These are phyloP conservation scores for Platerodrilus igneus DNA, from an alignment of 2,888 invertebrate genomes.

Conservation along the genomic window DNA sequence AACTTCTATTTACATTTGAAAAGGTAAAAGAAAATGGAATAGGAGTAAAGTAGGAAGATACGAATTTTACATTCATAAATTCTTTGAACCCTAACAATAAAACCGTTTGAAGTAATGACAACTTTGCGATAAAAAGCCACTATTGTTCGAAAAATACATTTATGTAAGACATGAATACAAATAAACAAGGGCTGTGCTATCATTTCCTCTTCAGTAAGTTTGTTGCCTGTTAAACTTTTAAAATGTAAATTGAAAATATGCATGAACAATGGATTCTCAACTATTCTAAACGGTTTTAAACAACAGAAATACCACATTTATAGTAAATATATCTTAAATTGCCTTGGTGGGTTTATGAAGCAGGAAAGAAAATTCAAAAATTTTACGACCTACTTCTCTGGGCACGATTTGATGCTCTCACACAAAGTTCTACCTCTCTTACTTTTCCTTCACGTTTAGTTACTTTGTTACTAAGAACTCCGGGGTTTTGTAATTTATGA, in stretches of 20 bases:
- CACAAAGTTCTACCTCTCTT: no score
- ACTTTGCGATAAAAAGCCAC: conserved; percentile 21
- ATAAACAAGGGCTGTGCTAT: conserved; percentile 18
- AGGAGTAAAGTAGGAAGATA: conserved; percentile 16
- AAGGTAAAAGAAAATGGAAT: conserved; percentile 19
- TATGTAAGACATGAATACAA: conserved; percentile 18
- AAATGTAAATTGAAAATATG: conserved; percentile 6
- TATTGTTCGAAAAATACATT: conserved; percentile 21
- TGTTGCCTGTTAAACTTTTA: conserved; percentile 8
- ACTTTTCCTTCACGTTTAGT: no score
- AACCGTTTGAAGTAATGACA: conserved; percentile 22
- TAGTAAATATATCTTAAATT: no score
- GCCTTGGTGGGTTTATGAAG: no score
- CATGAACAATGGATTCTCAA: no score
- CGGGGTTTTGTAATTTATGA: no score
- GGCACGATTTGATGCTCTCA: no score
- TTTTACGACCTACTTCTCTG: no score
- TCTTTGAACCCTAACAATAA: conserved; percentile 19
- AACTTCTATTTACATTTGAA: conserved; percentile 19
- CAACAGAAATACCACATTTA: no score
- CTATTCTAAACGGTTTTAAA: no score
- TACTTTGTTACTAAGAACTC: no score
- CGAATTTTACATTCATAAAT: conserved; percentile 21
- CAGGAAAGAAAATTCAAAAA: no score
- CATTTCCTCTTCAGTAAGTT: conserved; percentile 15